Conservation (phyloP, 2,113 vertebrate genomes). For the Copsychus sechellarum region DNA sequence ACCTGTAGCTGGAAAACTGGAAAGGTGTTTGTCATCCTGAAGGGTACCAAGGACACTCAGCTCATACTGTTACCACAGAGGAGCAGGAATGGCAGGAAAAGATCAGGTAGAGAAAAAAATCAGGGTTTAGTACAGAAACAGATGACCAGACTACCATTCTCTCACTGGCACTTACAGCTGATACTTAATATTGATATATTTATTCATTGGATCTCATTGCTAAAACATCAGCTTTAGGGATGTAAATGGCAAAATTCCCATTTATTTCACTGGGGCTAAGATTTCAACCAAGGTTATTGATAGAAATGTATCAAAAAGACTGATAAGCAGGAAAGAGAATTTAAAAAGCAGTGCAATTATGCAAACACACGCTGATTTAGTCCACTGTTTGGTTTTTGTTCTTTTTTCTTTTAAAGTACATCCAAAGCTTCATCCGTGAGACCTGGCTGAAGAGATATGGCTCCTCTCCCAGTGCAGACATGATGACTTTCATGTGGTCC, state of each 20-base stretch:
- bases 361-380: background rate
- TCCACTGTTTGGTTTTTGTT: background rate
- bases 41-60: background rate
- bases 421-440: constrained; percentile 74
- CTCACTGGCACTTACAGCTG: background rate
- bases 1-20: background rate
- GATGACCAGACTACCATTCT: background rate
- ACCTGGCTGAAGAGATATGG: constrained; percentile 73
- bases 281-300: background rate
- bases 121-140: background rate
- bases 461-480: constrained; percentile 45
- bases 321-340: background rate
- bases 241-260: background rate
- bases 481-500: constrained; percentile 76
- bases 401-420: constrained; percentile 57
- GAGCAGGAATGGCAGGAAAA: accelerated
- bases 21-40: background rate
- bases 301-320: background rate
- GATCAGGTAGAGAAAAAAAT: background rate
- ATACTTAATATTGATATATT: background rate
- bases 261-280: background rate
- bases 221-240: background rate
- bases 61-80: background rate
- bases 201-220: background rate
- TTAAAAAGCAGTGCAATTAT: background rate